Conservation (phyloP, 2,888 invertebrate species). For the Lasioglossum figueresi region DNA sequence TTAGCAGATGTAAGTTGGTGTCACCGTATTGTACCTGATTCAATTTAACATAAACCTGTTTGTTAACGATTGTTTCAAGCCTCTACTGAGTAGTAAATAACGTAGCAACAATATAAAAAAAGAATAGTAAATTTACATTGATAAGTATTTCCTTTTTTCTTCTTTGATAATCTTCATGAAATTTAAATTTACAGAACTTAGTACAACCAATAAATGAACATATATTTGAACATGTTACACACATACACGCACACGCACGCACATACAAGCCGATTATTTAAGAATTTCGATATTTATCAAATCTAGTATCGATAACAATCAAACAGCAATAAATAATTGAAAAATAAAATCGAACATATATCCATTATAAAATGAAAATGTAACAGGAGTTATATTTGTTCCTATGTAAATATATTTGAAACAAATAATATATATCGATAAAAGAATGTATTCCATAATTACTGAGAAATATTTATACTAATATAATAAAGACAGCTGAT, state of each 20-base stretch:
- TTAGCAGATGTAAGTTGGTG: constrained; percentile 39
- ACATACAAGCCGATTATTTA: constrained; percentile 6
- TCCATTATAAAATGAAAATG: constrained; percentile 18
- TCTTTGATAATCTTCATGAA: constrained; percentile 20
- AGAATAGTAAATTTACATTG: constrained; percentile 26
- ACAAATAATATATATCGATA: constrained; percentile 10
- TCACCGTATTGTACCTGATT: constrained; percentile 10
- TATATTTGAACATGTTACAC: constrained; percentile 11
- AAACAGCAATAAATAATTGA: constrained; percentile 11
- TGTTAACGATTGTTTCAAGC: constrained; percentile 34
- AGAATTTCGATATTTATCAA: constrained; percentile 13
- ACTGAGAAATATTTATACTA: constrained; percentile 9
- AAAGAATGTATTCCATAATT: neutral
- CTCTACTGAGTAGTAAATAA: constrained; percentile 44
- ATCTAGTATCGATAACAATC: constrained; percentile 1
- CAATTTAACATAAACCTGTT: constrained; percentile 27
- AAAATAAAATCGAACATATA: constrained; percentile 3
- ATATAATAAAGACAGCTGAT: constrained; percentile 18
- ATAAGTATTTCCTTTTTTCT: constrained; percentile 6
- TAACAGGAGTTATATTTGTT: constrained; percentile 13
- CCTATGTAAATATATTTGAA: constrained; percentile 8
- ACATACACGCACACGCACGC: constrained; percentile 8
- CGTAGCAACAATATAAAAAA: neutral
- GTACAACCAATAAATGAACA: constrained; percentile 5
- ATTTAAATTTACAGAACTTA: constrained; percentile 21